phyloP scores from a whole-genome alignment of 2,888 invertebrate genomes.

The Ditylenchus weischeri region DNA sequence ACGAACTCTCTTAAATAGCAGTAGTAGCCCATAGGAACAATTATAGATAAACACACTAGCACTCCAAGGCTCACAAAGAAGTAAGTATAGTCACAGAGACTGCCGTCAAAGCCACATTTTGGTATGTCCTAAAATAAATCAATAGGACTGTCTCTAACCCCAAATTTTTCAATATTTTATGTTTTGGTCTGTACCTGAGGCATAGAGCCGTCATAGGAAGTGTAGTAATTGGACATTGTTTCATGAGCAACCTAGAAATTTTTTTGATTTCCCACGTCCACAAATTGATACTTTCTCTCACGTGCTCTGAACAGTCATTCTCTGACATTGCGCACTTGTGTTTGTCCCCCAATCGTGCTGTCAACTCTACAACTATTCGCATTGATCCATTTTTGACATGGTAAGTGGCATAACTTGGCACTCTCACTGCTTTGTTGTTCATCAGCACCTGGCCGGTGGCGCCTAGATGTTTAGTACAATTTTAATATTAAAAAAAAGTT shows the following conservation, averaged over 20 bases:
- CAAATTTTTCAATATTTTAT: too few species aligned
- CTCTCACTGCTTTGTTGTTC: constrained; percentile 56
- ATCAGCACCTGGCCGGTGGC: constrained; percentile 56
- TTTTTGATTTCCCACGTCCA: too few species aligned
- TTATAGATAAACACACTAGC: constrained; percentile 37
- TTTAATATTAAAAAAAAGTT: not conserved
- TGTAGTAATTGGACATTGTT: constrained; percentile 49
- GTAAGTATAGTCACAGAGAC: constrained; percentile 50
- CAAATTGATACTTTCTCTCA: constrained; percentile 14
- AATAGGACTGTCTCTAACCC: too few species aligned
- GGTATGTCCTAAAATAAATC: constrained; percentile 42
- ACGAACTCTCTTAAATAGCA: constrained; percentile 53
- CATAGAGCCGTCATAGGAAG: constrained; percentile 43
- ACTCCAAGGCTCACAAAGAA: constrained; percentile 43
- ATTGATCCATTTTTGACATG: constrained; percentile 50
- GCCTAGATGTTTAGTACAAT: constrained; percentile 34
- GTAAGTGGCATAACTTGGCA: constrained; percentile 56
- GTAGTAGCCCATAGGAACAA: constrained; percentile 48
- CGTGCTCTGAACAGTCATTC: constrained; percentile 56
- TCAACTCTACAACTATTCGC: constrained; percentile 55
- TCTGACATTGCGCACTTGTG: constrained; percentile 44
- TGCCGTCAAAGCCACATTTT: constrained; percentile 51
- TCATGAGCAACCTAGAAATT: constrained; percentile 51
- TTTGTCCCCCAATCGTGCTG: constrained; percentile 49
- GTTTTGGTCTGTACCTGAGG: constrained; percentile 25